These are phyloP conservation scores for Alaudala cheleensis DNA, from an alignment of 2,113 vertebrate genomes.

Conservation along the genomic window DNA sequence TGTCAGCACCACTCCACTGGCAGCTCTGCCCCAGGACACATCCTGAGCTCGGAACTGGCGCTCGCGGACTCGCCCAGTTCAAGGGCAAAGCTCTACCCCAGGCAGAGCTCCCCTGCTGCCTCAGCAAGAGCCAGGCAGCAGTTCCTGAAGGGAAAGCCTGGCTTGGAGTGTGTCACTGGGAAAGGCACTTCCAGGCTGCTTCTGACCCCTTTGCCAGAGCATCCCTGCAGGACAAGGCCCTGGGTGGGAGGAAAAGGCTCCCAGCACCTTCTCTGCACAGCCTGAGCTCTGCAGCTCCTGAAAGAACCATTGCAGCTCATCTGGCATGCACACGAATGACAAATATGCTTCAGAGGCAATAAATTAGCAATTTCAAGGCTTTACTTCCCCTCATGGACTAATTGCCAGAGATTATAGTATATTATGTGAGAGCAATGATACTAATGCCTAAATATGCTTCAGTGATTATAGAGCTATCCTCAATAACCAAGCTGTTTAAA, in stretches of 20 bases:
- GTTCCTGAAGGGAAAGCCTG: not conserved
- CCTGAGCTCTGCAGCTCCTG: not conserved
- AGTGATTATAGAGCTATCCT: constrained; percentile 69
- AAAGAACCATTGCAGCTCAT: constrained; percentile 18
- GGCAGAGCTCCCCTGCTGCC: not conserved
- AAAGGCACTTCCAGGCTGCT: not conserved
- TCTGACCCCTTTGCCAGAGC: not conserved
- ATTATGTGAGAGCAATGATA: constrained; percentile 71
- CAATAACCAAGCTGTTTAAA: constrained; percentile 72
- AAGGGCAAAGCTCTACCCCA: not conserved
- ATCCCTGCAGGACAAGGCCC: accelerated
- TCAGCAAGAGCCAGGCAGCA: not conserved
- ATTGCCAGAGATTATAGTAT: constrained; percentile 74
- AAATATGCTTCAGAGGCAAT: constrained; percentile 67
- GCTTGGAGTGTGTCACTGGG: not conserved
- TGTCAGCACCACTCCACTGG: not conserved
- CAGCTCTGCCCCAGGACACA: not conserved
- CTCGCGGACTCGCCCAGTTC: not conserved
- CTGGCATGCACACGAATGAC: constrained; percentile 45
- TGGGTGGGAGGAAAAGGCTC: not conserved
- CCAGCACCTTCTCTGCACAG: not conserved
- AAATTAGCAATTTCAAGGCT: constrained; percentile 72
- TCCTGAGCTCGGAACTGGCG: not conserved
- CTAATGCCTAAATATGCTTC: constrained; percentile 76
- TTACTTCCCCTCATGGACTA: constrained; percentile 73